Base-by-base conservation (phyloP, 2,888 invertebrate genomes). In the Phalera bucephala region DNA sequence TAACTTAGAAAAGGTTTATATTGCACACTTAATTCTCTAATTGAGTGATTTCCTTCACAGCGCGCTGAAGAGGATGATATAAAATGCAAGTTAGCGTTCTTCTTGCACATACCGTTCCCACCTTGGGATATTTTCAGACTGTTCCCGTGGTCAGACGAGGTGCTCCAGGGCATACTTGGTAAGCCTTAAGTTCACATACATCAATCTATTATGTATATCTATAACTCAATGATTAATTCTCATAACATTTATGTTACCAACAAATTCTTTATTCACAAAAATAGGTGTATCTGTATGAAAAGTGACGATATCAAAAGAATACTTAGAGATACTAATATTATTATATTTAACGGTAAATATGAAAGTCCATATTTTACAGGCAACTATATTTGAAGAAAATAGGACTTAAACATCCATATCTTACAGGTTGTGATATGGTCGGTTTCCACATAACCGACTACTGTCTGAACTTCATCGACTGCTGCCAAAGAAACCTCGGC, bases 101-200 rank as follows among this genome's bases (percentile, higher is more conserved):
- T 98, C 83, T 91, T 98, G 44, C 98, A 98, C 82, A 98, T 98
- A 65, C 98, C 98, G 0, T 98, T 98, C 79, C 97, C 97, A 8
- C 95, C 97, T 8, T 97, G 97, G 96, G 97, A 97, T 67, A 96
- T 97, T 53, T 97, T 96, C 79, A 91, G 97, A 43, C 88, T 97
- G 32, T 95, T 97, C 64, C 97, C 97, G 1, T 96, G 97, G 96
- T 95, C 96, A n/a, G 97, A 97, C 79, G 97, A 97, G 85, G 94
- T 98, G 36, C 91, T 98, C 15, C 96, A 97, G 79, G 97, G 97
- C 48, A 95, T 98, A 91, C 91, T 98, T 33, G 95, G 94, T 91
- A 83, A 84, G 79, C 54, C 33, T n/a, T n/a, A n/a, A n/a, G n/a
- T n/a, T n/a, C n/a, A n/a, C n/a, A n/a, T n/a, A n/a, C n/a, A n/a